Evolutionary conservation across 2,888 invertebrate genomes (phyloP).

Genomic region (Eulithis prunata): DNA sequence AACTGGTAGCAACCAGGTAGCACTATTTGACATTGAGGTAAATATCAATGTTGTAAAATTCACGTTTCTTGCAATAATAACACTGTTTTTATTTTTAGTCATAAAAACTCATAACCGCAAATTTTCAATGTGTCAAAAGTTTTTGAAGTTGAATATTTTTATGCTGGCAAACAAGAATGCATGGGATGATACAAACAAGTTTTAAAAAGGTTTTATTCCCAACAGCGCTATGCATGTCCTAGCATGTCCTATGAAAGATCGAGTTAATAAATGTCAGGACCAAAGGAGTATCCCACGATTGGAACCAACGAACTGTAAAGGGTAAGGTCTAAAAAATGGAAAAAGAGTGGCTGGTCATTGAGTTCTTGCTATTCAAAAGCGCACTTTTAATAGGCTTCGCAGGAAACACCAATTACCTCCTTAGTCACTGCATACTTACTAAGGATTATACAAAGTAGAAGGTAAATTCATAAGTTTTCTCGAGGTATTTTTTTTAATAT

Average conservation of each 20-base stretch:
- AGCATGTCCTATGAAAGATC: slow-evolving; percentile 15
- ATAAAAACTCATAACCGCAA: too few relatives aligned
- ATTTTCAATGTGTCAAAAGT: too few relatives aligned
- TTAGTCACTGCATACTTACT: background rate
- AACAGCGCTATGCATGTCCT: background rate
- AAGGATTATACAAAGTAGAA: background rate
- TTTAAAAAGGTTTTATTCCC: background rate
- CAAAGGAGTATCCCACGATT: slow-evolving; percentile 19
- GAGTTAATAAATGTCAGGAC: slow-evolving; percentile 30
- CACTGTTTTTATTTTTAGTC: too few relatives aligned
- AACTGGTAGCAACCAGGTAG: too few relatives aligned
- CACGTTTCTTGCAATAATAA: too few relatives aligned
- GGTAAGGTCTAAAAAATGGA: slow-evolving; percentile 36
- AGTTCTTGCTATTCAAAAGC: slow-evolving; percentile 22
- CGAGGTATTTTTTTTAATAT: too few relatives aligned
- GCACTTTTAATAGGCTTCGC: slow-evolving; percentile 22
- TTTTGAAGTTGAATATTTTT: too few relatives aligned
- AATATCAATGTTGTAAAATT: background rate
- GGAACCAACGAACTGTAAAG: slow-evolving; percentile 36
- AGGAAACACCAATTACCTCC: slow-evolving; percentile 13
- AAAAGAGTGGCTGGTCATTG: slow-evolving; percentile 15
- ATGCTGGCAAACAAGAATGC: background rate
- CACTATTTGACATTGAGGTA: background rate
- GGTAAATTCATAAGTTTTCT: too few relatives aligned
- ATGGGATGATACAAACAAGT: background rate